phyloP scores from a whole-genome alignment of 1,140 invertebrate genomes.

The Caenorhabditis elegans region DNA sequence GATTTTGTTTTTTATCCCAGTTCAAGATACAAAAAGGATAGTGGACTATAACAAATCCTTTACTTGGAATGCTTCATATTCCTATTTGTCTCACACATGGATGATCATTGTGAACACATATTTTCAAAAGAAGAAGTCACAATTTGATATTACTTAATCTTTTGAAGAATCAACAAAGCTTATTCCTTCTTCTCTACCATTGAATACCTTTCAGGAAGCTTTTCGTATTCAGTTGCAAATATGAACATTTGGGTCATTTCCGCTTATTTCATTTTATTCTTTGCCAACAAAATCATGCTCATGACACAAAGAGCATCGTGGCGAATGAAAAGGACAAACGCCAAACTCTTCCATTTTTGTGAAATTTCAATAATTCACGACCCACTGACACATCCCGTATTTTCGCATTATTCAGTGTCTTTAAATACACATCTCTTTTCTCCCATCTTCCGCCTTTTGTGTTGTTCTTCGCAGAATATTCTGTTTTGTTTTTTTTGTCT shows the following conservation, averaged over 20 bases:
- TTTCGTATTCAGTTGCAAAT: neutral
- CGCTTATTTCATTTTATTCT: neutral
- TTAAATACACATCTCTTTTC: neutral
- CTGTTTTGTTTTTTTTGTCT: neutral
- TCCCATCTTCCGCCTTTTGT: neutral
- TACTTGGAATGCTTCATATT: too few relatives aligned
- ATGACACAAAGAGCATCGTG: slow-evolving; percentile 15
- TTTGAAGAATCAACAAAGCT: too few relatives aligned
- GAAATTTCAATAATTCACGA: slow-evolving; percentile 18
- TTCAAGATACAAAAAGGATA: too few relatives aligned
- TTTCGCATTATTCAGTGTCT: slow-evolving; percentile 14
- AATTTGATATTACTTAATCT: too few relatives aligned
- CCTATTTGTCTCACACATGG: too few relatives aligned
- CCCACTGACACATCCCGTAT: neutral
- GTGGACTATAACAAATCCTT: too few relatives aligned
- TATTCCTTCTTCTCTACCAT: neutral
- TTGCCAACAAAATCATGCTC: neutral
- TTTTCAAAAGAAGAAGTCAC: too few relatives aligned
- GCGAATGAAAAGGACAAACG: neutral
- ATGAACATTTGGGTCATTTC: neutral
- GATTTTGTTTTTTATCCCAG: too few relatives aligned
- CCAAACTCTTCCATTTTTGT: neutral
- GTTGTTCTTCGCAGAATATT: neutral
- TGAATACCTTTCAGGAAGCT: neutral
- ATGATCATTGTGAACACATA: too few relatives aligned